phyloP scores from a whole-genome alignment of 2,888 invertebrate genomes.

The Drosophila tripunctata region DNA sequence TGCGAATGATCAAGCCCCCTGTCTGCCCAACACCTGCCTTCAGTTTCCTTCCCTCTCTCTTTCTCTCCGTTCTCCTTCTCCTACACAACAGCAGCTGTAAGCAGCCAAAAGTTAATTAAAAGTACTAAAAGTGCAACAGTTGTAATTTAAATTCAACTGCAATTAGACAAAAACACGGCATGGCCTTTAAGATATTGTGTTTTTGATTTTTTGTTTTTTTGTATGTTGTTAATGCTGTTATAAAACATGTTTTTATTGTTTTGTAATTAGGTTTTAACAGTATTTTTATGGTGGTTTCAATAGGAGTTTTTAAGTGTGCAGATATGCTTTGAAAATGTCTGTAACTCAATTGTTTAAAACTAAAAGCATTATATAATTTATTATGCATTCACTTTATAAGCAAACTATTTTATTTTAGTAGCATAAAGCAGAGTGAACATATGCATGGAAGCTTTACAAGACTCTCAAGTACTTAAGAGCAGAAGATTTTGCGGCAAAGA shows the following conservation, averaged over 20 bases:
- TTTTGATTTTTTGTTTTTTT: constrained; percentile 2
- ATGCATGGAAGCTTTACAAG: too few relatives aligned
- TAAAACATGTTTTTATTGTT: constrained; percentile 8
- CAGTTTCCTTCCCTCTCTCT: too few relatives aligned
- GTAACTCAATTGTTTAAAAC: not conserved
- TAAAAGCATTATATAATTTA: not conserved
- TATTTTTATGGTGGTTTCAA: constrained; percentile 1
- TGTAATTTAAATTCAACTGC: constrained; percentile 60
- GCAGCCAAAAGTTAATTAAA: constrained; percentile 61
- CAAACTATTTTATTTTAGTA: not conserved
- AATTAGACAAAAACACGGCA: constrained; percentile 54
- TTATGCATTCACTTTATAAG: not conserved
- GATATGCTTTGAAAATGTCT: not conserved
- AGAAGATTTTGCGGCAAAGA: too few relatives aligned
- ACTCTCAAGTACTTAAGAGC: too few relatives aligned
- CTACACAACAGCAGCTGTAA: not conserved
- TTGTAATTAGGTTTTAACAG: constrained; percentile 11
- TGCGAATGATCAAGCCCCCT: constrained; percentile 4
- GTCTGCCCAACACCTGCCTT: not conserved
- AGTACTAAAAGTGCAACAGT: constrained; percentile 38
- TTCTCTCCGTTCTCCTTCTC: not conserved
- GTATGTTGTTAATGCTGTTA: not conserved
- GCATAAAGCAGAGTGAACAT: too few relatives aligned
- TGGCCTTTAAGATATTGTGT: constrained; percentile 8
- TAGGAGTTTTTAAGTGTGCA: not conserved